Conservation (phyloP, 2,888 invertebrate genomes). For the Acholoe squamosa region DNA sequence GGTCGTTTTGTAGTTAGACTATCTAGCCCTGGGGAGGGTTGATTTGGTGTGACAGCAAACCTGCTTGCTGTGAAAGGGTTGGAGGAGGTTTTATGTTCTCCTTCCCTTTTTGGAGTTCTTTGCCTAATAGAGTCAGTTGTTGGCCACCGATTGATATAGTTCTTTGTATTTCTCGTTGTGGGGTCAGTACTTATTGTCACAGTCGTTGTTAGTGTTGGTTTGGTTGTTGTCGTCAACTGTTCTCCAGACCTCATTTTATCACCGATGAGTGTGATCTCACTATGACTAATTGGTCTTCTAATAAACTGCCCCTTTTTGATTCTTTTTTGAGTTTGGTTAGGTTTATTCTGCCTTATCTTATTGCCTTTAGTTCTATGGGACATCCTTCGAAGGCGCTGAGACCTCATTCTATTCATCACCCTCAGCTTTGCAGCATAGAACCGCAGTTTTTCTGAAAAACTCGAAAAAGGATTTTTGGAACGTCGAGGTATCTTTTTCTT, state of each 20-base stretch:
- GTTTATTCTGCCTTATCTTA: not conserved
- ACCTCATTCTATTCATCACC: not conserved
- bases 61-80: too few relatives aligned
- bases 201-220: not conserved
- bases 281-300: too few relatives aligned
- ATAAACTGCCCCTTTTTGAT: not conserved
- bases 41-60: too few relatives aligned
- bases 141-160: not conserved
- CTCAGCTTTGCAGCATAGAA: not conserved
- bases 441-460: not conserved
- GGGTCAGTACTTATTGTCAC: not conserved
- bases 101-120: too few relatives aligned
- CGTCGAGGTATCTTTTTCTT: not conserved
- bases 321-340: not conserved
- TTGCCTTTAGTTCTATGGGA: not conserved
- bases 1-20: too few relatives aligned
- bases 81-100: too few relatives aligned
- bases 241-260: not conserved
- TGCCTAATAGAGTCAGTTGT: not conserved
- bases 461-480: not conserved
- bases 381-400: not conserved
- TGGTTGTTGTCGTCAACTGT: not conserved
- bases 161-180: not conserved
- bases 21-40: too few relatives aligned
- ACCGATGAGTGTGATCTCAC: not conserved